These are phyloP conservation scores for Poeciliopsis presidionis DNA, from an alignment of 2,797 vertebrate genomes.

Conservation along the genomic window DNA sequence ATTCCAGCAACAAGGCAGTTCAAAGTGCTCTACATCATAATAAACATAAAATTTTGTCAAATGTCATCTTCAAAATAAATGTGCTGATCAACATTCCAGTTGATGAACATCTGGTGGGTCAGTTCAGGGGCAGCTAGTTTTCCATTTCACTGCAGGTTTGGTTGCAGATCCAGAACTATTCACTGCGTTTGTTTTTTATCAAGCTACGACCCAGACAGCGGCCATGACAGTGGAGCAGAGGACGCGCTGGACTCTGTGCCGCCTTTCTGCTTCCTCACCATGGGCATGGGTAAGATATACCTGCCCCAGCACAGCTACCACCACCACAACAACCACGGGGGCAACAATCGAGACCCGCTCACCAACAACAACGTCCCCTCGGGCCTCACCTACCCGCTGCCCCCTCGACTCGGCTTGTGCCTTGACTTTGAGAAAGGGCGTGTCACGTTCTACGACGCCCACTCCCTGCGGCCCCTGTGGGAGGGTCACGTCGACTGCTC, in stretches of 20 bases:
- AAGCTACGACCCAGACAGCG: conserved; percentile 96
- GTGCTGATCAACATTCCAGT: too few relatives aligned
- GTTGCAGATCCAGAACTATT: background rate
- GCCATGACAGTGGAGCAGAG: conserved; percentile 94
- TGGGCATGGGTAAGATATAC: conserved; percentile 97
- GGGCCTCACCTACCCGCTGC: conserved; percentile 86
- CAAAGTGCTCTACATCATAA: too few relatives aligned
- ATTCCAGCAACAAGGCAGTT: too few relatives aligned
- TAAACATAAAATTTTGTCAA: too few relatives aligned
- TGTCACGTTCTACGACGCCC: conserved; percentile 93
- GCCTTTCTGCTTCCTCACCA: conserved; percentile 95
- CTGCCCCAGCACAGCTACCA: conserved; percentile 81
- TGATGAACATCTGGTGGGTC: too few relatives aligned
- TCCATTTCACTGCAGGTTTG: background rate
- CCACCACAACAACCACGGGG: conserved; percentile 61
- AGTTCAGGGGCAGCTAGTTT: background rate
- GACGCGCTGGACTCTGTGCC: conserved; percentile 88
- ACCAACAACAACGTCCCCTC: conserved; percentile 75
- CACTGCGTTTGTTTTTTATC: background rate
- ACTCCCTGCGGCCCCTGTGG: conserved; percentile 92
- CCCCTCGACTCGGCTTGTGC: conserved; percentile 91
- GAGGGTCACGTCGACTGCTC: conserved; percentile 95
- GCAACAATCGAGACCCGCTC: conserved; percentile 70
- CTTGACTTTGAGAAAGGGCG: conserved; percentile 95
- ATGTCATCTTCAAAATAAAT: too few relatives aligned